Conservation (phyloP, 1,140 invertebrate genomes). For the Penaeus vannamei region DNA sequence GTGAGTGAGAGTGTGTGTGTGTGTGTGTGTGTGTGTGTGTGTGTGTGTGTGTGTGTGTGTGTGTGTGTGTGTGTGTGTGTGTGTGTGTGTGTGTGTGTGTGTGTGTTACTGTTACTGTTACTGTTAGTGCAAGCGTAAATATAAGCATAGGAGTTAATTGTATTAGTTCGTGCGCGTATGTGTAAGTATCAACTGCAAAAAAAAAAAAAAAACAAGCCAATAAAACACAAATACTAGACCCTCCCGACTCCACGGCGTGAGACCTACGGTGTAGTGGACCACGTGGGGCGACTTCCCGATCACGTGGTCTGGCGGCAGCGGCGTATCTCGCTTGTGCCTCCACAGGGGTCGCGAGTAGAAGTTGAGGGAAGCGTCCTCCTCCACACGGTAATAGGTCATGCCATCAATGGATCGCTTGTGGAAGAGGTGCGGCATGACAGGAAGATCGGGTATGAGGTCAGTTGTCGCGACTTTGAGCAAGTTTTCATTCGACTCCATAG, state of each 20-base stretch:
- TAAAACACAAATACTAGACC: too few relatives aligned
- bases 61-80: too few relatives aligned
- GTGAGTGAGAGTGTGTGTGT: too few relatives aligned
- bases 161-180: too few relatives aligned
- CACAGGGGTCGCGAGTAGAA: not conserved
- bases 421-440: slow-evolving; percentile 23
- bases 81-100: too few relatives aligned
- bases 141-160: too few relatives aligned
- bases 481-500: not conserved
- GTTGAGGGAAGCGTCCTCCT: not conserved
- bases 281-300: slow-evolving; percentile 83
- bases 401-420: slow-evolving; percentile 28
- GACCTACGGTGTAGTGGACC: slow-evolving; percentile 86
- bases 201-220: too few relatives aligned
- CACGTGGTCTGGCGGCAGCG: slow-evolving; percentile 61
- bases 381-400: not conserved
- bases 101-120: too few relatives aligned
- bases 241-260: slow-evolving; percentile 70
- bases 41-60: too few relatives aligned
- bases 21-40: too few relatives aligned
- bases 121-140: too few relatives aligned
- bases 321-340: slow-evolving; percentile 56
- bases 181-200: too few relatives aligned
- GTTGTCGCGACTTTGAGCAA: not conserved
- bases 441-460: not conserved